Conservation (phyloP, 2,113 vertebrate species). For the Ophiodon elongatus region DNA sequence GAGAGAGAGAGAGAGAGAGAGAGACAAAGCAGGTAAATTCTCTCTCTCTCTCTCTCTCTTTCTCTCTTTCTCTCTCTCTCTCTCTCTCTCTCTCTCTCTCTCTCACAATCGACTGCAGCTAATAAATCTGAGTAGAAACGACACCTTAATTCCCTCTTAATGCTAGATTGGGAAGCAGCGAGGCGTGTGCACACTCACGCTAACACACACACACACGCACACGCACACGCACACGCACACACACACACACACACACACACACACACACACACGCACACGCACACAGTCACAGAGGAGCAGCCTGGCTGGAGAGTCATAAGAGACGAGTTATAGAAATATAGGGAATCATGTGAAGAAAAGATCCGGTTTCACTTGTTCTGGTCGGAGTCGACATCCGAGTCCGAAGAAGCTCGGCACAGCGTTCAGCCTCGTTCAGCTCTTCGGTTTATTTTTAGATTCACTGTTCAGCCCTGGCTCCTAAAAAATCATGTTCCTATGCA, state of each 20-base stretch:
- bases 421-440: too few relatives aligned
- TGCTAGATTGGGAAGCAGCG: constrained; percentile 61
- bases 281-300: constrained; percentile 35
- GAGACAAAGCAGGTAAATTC: not conserved
- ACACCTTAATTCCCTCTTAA: constrained; percentile 71
- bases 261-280: not conserved
- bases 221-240: constrained; percentile 1
- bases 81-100: too few relatives aligned
- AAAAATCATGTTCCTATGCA: too few relatives aligned
- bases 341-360: not conserved
- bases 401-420: too few relatives aligned
- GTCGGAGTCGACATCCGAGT: too few relatives aligned
- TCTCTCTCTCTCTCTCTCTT: not conserved
- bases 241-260: constrained; percentile 14
- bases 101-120: constrained; percentile 61
- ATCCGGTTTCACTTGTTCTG: too few relatives aligned
- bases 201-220: constrained; percentile 17
- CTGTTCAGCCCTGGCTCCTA: too few relatives aligned
- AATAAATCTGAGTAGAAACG: constrained; percentile 74
- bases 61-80: constrained; percentile 16
- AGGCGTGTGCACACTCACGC: constrained; percentile 27
- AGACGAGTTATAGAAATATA: constrained; percentile 16
- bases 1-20: not conserved
- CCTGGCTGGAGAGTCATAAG: constrained; percentile 40
- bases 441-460: too few relatives aligned